A percentile compares a stretch with the other conserved stretches of the same genome.
These are phyloP conservation scores for Indicator indicator DNA, from an alignment of 2,113 vertebrate genomes.

Conservation along the genomic window DNA sequence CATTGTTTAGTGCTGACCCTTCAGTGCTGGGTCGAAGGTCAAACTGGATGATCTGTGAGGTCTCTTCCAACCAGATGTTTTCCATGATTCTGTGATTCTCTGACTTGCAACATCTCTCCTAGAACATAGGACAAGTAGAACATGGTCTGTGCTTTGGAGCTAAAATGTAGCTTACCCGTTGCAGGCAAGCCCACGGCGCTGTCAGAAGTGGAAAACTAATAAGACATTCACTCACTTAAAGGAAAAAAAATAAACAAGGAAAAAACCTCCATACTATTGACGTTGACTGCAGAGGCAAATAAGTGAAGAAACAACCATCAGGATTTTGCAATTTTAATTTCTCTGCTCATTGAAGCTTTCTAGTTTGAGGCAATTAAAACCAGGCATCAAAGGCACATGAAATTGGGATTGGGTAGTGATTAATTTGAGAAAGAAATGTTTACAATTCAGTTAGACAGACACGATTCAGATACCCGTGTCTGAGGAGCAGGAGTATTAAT, in stretches of 20 bases:
- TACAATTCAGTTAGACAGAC: not conserved
- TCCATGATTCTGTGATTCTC: not conserved
- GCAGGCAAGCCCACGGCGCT: not conserved
- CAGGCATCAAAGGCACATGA: conserved; percentile 48
- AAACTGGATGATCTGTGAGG: too few relatives aligned
- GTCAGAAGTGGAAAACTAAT: not conserved
- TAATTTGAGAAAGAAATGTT: conserved; percentile 30
- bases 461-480: not conserved
- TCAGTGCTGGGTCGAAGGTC: too few relatives aligned
- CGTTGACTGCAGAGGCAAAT: not conserved
- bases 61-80: too few relatives aligned
- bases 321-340: conserved; percentile 67
- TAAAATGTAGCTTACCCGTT: not conserved
- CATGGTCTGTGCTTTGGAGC: not conserved
- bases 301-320: conserved; percentile 17
- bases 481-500: not conserved
- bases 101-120: not conserved
- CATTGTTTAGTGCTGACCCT: too few relatives aligned
- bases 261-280: not conserved
- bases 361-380: conserved; percentile 67
- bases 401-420: conserved; percentile 33
- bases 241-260: not conserved
- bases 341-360: conserved; percentile 66
- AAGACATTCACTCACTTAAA: not conserved
- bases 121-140: not conserved